Evolutionary conservation across 1,140 invertebrate species (phyloP).

Genomic region (Atta colombica): DNA sequence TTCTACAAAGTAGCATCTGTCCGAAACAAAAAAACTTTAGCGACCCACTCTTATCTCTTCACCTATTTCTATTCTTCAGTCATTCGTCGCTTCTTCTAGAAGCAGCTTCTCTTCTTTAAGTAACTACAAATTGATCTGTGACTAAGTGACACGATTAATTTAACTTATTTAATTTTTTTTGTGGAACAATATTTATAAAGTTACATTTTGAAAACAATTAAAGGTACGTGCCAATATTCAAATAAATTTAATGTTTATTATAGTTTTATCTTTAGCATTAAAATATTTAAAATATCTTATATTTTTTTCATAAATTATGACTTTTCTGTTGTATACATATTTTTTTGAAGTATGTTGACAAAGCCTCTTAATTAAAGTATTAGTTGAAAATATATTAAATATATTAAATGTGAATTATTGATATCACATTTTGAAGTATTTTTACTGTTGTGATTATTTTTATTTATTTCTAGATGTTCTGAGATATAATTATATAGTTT

Average conservation of each 20-base stretch:
- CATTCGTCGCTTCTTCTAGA: conserved; percentile 45
- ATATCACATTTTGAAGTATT: not conserved
- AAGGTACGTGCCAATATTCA: not conserved
- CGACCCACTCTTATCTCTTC: not conserved
- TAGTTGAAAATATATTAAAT: not conserved
- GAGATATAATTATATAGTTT: not conserved
- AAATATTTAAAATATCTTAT: not conserved
- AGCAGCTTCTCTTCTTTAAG: conserved; percentile 25
- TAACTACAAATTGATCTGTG: not conserved
- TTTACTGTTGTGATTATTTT: not conserved
- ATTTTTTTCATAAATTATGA: not conserved
- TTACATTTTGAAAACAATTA: not conserved
- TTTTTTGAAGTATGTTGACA: no score
- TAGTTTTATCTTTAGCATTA: no score
- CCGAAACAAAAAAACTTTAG: not conserved
- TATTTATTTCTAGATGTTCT: not conserved
- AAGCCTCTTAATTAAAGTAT: not conserved
- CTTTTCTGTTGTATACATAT: not conserved
- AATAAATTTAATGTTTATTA: no score
- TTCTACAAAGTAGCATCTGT: conserved; percentile 26
- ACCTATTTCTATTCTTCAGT: conserved; percentile 65
- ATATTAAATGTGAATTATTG: not conserved
- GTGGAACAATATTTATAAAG: not conserved
- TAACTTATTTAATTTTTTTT: not conserved
- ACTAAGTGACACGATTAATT: not conserved